Percentiles rank a stretch among this genome's conserved stretches.
phyloP scores from a whole-genome alignment of 2,113 vertebrate species.

The Microtus pennsylvanicus region DNA sequence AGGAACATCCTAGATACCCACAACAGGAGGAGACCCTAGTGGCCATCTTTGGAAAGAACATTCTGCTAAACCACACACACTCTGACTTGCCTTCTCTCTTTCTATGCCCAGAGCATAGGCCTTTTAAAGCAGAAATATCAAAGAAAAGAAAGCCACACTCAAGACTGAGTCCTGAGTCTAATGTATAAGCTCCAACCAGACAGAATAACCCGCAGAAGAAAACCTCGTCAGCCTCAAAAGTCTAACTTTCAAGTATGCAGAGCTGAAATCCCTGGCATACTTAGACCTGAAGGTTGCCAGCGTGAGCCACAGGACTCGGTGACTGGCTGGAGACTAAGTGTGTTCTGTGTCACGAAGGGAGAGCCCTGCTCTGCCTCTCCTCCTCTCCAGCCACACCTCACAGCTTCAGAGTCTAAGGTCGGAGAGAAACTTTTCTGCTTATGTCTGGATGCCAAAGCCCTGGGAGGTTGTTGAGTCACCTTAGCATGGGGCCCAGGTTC shows the following conservation, averaged over 20 bases:
- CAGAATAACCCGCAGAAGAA: neutral
- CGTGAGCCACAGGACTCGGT: neutral
- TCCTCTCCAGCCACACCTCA: neutral
- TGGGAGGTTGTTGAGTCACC: neutral
- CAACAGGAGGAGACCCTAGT: neutral
- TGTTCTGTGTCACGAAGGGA: neutral
- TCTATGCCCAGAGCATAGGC: neutral
- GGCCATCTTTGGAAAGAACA: neutral
- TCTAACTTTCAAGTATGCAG: conserved; percentile 2
- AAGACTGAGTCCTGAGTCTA: neutral
- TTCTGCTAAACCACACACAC: neutral
- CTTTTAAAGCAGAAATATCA: neutral
- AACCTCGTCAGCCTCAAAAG: neutral
- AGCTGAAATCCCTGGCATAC: neutral
- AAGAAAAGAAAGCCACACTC: neutral
- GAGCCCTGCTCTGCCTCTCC: neutral
- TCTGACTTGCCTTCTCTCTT: neutral
- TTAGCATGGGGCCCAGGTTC: neutral
- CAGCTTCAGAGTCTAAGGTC: neutral
- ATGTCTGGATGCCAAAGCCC: neutral
- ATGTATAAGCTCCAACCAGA: neutral
- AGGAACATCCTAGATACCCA: neutral
- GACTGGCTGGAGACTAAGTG: neutral
- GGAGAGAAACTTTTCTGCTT: neutral
- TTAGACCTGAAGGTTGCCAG: neutral